Conservation (phyloP, 2,888 invertebrate genomes). For the Sphecodes monilicornis region DNA sequence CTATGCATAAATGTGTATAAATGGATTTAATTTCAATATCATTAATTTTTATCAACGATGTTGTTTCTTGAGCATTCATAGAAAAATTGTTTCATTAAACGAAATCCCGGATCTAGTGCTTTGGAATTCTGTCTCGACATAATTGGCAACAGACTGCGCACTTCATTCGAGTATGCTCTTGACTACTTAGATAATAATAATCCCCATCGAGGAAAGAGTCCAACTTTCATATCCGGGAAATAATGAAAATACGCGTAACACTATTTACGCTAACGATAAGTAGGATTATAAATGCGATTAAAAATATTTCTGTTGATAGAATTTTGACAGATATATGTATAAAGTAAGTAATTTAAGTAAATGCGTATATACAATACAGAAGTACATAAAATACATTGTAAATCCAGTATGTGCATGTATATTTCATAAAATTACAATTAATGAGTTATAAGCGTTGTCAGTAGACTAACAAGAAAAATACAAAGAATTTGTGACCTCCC, state of each 20-base stretch:
- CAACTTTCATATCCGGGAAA: background rate
- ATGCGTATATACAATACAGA: too few species aligned
- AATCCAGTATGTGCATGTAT: too few species aligned
- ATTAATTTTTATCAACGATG: background rate
- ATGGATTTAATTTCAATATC: background rate
- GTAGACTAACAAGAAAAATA: too few species aligned
- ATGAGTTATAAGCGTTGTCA: too few species aligned
- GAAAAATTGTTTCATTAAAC: slow-evolving; percentile 11
- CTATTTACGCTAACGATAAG: background rate
- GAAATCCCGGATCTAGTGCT: slow-evolving; percentile 18
- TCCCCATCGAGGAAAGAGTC: background rate
- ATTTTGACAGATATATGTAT: background rate
- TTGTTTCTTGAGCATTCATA: background rate
- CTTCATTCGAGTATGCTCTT: slow-evolving; percentile 6
- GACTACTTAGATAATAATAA: background rate
- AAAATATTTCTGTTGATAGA: background rate
- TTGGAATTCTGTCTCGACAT: slow-evolving; percentile 20
- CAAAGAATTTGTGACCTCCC: too few species aligned
- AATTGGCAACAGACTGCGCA: slow-evolving; percentile 11
- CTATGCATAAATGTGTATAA: background rate
- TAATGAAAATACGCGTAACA: background rate
- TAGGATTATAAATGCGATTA: background rate
- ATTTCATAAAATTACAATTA: too few species aligned
- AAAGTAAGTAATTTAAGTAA: too few species aligned
- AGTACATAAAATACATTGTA: too few species aligned